phyloP scores from a whole-genome alignment of 2,113 vertebrate species.

The Sylvietta virens region DNA sequence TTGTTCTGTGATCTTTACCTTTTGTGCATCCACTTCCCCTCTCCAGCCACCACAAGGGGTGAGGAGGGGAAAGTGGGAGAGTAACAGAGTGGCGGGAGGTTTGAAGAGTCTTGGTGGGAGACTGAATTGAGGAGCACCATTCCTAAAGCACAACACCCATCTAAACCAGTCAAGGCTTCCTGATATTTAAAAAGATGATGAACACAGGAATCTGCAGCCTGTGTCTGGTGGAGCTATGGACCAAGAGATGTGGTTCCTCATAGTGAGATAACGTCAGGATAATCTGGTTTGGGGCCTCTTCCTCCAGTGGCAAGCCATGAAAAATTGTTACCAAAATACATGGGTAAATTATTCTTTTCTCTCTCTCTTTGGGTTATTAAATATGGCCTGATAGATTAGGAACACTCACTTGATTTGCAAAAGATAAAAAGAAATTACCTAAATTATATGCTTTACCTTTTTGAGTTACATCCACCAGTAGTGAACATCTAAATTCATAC shows the following conservation, averaged over 20 bases:
- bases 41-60: not conserved
- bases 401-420: not conserved
- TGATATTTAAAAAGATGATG: not conserved
- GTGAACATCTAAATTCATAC: not conserved
- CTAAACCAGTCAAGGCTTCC: not conserved
- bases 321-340: not conserved
- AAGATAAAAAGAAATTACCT: not conserved
- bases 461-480: not conserved
- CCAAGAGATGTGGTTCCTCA: not conserved
- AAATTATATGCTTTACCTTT: not conserved
- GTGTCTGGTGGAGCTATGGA: not conserved
- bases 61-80: not conserved
- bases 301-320: not conserved
- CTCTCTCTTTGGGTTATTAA: not conserved
- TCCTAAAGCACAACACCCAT: not conserved
- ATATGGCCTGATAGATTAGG: not conserved
- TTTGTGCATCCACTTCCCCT: not conserved
- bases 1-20: not conserved
- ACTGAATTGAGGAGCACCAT: not conserved
- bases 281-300: not conserved
- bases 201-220: not conserved
- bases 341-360: not conserved
- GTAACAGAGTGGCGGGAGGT: fast-evolving
- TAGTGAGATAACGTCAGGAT: not conserved
- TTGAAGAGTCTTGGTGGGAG: not conserved